A percentile compares a stretch with the other conserved stretches of the same genome.
Evolutionary conservation across 1,140 invertebrate genomes (phyloP).

Genomic region (Drosophila miranda): DNA sequence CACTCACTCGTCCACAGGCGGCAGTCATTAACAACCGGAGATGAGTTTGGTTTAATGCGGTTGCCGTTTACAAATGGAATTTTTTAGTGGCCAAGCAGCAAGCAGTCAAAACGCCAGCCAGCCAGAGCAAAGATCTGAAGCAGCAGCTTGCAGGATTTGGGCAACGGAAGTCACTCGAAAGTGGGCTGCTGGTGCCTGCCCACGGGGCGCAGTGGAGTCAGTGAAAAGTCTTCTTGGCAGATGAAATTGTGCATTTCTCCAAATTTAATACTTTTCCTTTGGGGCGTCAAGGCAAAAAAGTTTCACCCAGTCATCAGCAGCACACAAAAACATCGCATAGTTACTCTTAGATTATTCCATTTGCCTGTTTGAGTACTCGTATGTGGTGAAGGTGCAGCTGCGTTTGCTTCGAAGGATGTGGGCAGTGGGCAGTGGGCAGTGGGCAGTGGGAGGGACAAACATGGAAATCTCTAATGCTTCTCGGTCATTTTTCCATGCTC

Average conservation of each 20-base stretch:
- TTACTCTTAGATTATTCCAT: conserved; percentile 44
- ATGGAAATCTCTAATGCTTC: conserved; percentile 35
- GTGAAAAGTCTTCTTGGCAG: conserved; percentile 40
- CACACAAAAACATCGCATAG: conserved; percentile 24
- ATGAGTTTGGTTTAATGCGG: conserved; percentile 79
- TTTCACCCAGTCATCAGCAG: conserved; percentile 35
- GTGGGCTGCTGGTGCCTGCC: background rate
- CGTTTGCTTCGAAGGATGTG: conserved; percentile 11
- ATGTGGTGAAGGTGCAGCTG: conserved; percentile 34
- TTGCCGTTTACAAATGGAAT: conserved; percentile 78
- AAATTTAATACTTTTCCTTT: conserved; percentile 48
- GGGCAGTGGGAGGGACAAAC: background rate
- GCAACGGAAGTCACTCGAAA: conserved; percentile 64
- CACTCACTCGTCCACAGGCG: conserved; percentile 11
- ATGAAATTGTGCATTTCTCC: conserved; percentile 63
- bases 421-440: too few relatives aligned
- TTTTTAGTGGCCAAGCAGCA: conserved; percentile 64
- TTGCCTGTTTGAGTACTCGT: background rate
- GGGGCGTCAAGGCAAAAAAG: conserved; percentile 17
- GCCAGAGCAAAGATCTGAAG: conserved; percentile 9
- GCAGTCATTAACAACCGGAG: conserved; percentile 79
- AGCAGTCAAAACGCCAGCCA: conserved; percentile 47
- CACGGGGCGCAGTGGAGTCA: conserved; percentile 15
- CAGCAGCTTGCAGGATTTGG: conserved; percentile 58
- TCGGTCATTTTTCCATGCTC: conserved; percentile 43